Percentiles rank a stretch among this genome's conserved stretches.
These are phyloP conservation scores for Rallus crepitans DNA, from an alignment of 2,797 vertebrate genomes.

Conservation along the genomic window DNA sequence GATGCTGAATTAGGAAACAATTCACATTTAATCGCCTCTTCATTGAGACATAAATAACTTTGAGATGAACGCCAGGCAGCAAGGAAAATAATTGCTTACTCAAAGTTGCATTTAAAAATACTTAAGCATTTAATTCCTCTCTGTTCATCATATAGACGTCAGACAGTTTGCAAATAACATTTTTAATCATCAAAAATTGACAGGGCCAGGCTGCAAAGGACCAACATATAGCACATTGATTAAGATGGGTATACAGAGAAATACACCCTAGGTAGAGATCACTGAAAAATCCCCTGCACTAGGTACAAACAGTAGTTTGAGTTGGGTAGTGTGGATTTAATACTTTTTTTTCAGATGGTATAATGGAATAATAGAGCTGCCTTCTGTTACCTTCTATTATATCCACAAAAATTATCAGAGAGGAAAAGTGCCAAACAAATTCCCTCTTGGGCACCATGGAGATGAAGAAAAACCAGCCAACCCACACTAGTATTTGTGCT, in stretches of 20 bases:
- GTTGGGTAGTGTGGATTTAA: background rate
- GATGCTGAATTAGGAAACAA: background rate
- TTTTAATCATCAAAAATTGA: background rate
- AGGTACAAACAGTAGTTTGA: background rate
- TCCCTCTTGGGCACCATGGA: background rate
- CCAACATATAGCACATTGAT: background rate
- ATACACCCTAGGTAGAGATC: background rate
- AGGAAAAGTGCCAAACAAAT: background rate
- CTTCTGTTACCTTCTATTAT: background rate
- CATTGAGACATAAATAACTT: background rate
- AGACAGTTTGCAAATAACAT: constrained; percentile 15
- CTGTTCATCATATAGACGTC: background rate
- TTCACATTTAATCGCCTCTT: background rate
- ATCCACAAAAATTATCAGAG: background rate
- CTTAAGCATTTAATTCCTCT: background rate
- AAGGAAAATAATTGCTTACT: background rate
- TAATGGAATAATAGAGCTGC: background rate
- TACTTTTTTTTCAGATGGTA: background rate
- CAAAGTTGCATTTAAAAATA: background rate
- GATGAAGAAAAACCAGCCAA: background rate
- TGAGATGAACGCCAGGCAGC: background rate
- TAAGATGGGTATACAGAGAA: background rate
- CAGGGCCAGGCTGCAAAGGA: background rate
- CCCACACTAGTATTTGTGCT: background rate
- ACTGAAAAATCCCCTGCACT: background rate